Evolutionary conservation across 1,140 invertebrate genomes (phyloP).

Genomic region (Temnothorax longispinosus): DNA sequence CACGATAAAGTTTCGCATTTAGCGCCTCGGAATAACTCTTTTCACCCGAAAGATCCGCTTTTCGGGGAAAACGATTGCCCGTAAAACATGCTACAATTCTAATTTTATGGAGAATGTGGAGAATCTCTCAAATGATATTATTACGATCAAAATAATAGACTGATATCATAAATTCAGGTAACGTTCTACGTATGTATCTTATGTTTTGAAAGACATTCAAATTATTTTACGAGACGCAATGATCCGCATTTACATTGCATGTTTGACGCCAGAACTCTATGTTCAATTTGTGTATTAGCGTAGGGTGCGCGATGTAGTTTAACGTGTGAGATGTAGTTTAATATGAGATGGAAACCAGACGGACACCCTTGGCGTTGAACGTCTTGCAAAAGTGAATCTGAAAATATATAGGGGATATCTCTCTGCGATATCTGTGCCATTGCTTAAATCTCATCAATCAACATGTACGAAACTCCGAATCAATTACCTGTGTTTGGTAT

Average conservation of each 20-base stretch:
- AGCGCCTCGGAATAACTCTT: slow-evolving; percentile 32
- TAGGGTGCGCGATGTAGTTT: neutral
- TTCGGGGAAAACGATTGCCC: slow-evolving; percentile 19
- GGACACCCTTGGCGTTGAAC: neutral
- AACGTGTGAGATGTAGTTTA: neutral
- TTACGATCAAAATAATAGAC: neutral
- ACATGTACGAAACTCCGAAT: neutral
- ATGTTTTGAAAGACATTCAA: neutral
- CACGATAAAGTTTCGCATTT: slow-evolving; percentile 72
- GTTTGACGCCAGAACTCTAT: neutral
- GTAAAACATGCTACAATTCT: slow-evolving; percentile 9
- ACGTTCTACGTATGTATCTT: neutral
- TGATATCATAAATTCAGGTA: neutral
- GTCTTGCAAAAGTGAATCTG: neutral
- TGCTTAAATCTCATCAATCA: neutral
- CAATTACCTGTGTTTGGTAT: neutral
- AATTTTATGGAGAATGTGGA: slow-evolving; percentile 34
- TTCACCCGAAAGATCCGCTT: slow-evolving; percentile 19
- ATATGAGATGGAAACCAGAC: neutral
- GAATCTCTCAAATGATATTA: neutral
- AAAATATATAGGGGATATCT: neutral
- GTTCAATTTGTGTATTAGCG: neutral
- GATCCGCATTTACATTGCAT: neutral
- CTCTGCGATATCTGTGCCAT: neutral
- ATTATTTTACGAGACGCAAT: neutral